Evolutionary conservation across 2,888 invertebrate species (phyloP), one percentile per base, ranked within the genome.

Genomic region (Drosophila mulleri): DNA sequence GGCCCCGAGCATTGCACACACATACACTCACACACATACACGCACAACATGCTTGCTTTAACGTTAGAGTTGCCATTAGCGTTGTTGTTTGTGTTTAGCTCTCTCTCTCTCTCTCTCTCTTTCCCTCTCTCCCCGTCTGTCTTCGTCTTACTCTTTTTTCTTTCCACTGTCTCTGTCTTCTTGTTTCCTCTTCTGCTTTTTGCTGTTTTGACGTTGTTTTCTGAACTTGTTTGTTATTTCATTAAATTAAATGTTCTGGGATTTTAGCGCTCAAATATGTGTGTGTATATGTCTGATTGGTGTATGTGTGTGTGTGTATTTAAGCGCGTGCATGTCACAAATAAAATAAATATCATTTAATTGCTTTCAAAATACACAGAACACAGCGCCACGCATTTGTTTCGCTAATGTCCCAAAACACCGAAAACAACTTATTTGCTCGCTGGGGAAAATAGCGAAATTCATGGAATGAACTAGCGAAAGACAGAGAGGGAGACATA

Each of bases 181-280:
- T 44, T 35, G 37, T 45, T 53, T 26, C 47, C 58, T 44, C 56
- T 56, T 57, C 41, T 67, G 69, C 50, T 82, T 72, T 69, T 69
- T 82, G 80, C 75, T 82, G 72, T 82, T 87, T 73, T 84, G 80
- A 72, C 69, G 73, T 82, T 80, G 65, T 67, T 89, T 67, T 64
- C 62, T 44, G 65, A 58, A 67, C 72, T 74, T 87, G 89, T 86
- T 86, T 89, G 86, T 87, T 89, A 80, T 86, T 86, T 89, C 76
- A 89, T 89, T 88, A 89, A 86, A 82, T 89, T 84, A 82, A 87
- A 89, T 87, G 88, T 56, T 82, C 75, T 76, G 72, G 72, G 75
- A 75, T 73, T 81, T 80, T 61, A 64, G 37, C 64, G 54, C 58
- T 71, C 57, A 64, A 70, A 47, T 63, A 16, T 42, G 47, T 47